Base-by-base conservation (phyloP, 1,140 invertebrate species). In the Trichogramma pretiosum region DNA sequence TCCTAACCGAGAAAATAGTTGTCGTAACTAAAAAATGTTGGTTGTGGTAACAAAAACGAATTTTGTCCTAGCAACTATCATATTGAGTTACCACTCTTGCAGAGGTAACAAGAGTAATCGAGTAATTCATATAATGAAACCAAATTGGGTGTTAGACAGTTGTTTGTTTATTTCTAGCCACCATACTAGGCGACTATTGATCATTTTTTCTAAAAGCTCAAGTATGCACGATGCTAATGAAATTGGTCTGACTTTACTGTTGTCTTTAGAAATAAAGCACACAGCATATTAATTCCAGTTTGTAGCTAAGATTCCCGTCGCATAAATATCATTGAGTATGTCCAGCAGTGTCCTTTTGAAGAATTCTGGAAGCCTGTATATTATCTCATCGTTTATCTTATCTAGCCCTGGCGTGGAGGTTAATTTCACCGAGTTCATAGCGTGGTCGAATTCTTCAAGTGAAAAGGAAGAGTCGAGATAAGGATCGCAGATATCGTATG, bases 261-360 rank as follows among this genome's bases (percentile, higher is more conserved):
- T 30, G 26, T 30, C 26, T 30, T 30, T 30, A 7, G 26, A 13
- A 30, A 30, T 30, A 30, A 30, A 30, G 13, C n/a, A n/a, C n/a
- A n/a, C n/a, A n/a, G n/a, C n/a, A n/a, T n/a, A n/a, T n/a, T n/a
- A n/a, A n/a, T n/a, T n/a, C n/a, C n/a, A n/a, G n/a, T n/a, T n/a
- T n/a, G n/a, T n/a, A n/a, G n/a, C n/a, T n/a, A n/a, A n/a, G n/a
- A n/a, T n/a, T n/a, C n/a, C n/a, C n/a, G n/a, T n/a, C n/a, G n/a
- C n/a, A 10, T 46, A 57, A 33, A 56, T 46, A 17, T 57, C 48
- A 37, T 59, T 59, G 22, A 44, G 50, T 21, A 59, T 17, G 10
- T 56, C 48, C 13, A 55, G 22, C 10, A 56, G 13, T 9, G 46
- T n/a, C 28, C 40, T 39, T 49, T 50, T 52, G n/a, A 26, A 41